Evolutionary conservation across 64 coral and sea anemone genomes (phyloP).

Genomic region (Actinia tenebrosa): DNA sequence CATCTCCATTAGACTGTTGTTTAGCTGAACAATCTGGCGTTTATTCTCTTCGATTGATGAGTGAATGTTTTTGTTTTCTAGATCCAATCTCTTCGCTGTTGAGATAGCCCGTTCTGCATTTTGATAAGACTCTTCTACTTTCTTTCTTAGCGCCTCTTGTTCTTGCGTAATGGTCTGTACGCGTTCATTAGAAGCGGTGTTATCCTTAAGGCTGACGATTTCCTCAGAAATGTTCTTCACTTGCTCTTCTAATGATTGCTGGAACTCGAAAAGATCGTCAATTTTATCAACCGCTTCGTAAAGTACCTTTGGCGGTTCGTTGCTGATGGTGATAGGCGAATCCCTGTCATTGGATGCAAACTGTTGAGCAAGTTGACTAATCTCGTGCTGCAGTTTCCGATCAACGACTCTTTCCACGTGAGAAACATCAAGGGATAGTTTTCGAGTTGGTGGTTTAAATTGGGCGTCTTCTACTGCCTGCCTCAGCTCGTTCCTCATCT

Average conservation of each 20-base stretch:
- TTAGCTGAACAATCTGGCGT: conserved; percentile 35
- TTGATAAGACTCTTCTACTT: neutral
- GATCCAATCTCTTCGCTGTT: neutral
- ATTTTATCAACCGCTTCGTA: conserved; percentile 39
- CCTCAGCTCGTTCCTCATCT: neutral
- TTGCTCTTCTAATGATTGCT: conserved; percentile 32
- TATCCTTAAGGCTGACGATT: neutral
- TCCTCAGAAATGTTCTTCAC: conserved; percentile 8
- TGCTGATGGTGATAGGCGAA: conserved; percentile 35
- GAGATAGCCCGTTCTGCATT: neutral
- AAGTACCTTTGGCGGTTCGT: conserved; percentile 35
- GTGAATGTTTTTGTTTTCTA: neutral
- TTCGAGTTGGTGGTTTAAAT: neutral
- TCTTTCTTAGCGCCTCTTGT: neutral
- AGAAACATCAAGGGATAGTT: neutral
- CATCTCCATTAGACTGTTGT: conserved; percentile 17
- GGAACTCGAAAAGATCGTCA: conserved; percentile 1
- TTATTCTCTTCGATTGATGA: conserved; percentile 36
- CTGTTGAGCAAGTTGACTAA: neutral
- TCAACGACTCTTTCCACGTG: conserved; percentile 5
- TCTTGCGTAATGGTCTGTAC: neutral
- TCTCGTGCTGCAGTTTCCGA: conserved; percentile 6
- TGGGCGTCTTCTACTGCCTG: neutral
- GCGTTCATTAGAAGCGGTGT: neutral
- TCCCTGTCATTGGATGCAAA: neutral